Base-by-base conservation (phyloP, 2,797 vertebrate genomes). In the Natrix natrix region DNA sequence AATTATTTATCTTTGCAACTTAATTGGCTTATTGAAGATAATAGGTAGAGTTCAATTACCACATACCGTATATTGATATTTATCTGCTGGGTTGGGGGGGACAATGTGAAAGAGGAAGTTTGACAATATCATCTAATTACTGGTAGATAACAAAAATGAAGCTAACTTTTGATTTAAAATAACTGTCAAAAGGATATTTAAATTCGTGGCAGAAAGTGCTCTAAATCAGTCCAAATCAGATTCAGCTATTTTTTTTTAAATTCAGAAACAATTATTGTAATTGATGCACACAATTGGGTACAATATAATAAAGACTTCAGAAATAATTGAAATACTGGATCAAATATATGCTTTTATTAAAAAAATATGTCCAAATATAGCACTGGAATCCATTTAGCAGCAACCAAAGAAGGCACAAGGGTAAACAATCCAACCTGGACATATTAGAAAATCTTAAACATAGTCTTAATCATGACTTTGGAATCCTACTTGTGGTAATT, bases 321-420 rank as follows among this genome's bases (percentile, higher is more conserved):
- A 0, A 90, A 94, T 63, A 92, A 92, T 10, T 91, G 89, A 52
- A 92, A 94, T 86, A 61, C 14, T 87, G 89, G 92, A 92, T 88
- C 61, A 95, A 95, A 92, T 91, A 92, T 92, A 92, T 90, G 17
- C 95, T 96, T 96, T 94, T 92, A 90, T 87, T 59, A 91, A 92
- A 96, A 97, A 87, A n/a, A 8, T 55, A 4, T 88, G 56, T 94
- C 89, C 91, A 95, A 94, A 96, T 96, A 92, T 24, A 96, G 93
- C 89, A 87, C 43, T 91, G n/a, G 43, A 95, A 63, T 95, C 78
- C 90, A 90, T 66, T 32, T 93, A 96, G 93, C 94, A 96, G 94
- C 93, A 96, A 96, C 93, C 56, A 94, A 94, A 96, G 89, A 97
- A 94, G 87, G 74, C 91, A 96, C 69, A 94, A 95, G 37, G 88